Base-by-base conservation (phyloP, 2,797 vertebrate species). In the Argyrosomus regius region DNA sequence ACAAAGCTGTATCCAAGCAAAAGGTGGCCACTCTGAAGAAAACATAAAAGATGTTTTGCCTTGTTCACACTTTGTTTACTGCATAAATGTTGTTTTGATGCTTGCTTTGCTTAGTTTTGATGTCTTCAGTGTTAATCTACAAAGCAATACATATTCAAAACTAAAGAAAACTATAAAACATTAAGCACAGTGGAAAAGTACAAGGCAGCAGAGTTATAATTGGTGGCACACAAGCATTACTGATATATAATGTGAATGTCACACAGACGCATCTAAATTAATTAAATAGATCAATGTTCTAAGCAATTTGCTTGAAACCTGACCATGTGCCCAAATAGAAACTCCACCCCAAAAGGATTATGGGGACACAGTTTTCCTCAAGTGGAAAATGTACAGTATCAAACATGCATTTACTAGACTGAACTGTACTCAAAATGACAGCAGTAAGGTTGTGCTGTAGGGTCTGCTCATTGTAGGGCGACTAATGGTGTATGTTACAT, bases 401-500 rank as follows among this genome's bases (percentile, higher is more conserved):
- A 58, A 54, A 69, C 18, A 22, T 24, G 35, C 41, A 58, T 57
- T 64, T 50, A 3, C 26, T 56, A 46, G n/a, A 57, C 35, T n/a
- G 18, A 69, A 54, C 39, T 41, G 9, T 45, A 52, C n/a, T 69
- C 39, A 46, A 26, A 57, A 53, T 64, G 39, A 70, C 72, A 62
- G 64, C 58, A 28, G 26, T 45, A 28, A 26, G 18, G 22, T 22
- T 9, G 13, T 4, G 11, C 53, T 79, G 49, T 49, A 58, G 31
- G 31, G 4, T 61, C n/a, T 49, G 52, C 49, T 73, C 62, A 54
- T 26, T 52, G 69, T 59, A 46, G 41, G 41, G 49, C 3, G 2
- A 56, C 65, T 83, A 80, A 82, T 83, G 54, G 50, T 52, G 62
- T 35, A 35, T 58, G 68, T 82, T 75, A 57, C 54, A 72, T 76